phyloP scores from a whole-genome alignment of 2,797 vertebrate genomes.

The Anguilla marmorata region DNA sequence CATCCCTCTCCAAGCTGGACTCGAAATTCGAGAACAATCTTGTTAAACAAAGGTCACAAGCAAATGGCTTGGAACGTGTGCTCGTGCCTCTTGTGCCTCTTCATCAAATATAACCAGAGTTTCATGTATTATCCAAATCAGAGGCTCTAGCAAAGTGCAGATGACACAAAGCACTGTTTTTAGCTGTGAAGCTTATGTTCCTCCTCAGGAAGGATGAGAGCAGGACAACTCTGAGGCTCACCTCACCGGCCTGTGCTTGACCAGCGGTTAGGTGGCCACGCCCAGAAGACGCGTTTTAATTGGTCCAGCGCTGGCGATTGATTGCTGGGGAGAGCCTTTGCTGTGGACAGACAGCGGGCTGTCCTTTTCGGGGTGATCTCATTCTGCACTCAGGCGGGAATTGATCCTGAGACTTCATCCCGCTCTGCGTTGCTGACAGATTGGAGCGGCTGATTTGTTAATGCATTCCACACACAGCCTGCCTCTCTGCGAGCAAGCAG shows the following conservation, averaged over 20 bases:
- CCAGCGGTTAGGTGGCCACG: not conserved
- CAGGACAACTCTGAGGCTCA: not conserved
- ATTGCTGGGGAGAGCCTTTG: constrained; percentile 21
- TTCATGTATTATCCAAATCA: not conserved
- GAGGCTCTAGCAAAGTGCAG: not conserved
- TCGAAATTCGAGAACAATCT: not conserved
- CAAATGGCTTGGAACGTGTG: not conserved
- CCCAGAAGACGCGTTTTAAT: constrained; percentile 11
- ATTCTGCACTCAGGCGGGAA: constrained; percentile 45
- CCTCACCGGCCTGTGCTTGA: not conserved
- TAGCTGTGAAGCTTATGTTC: not conserved
- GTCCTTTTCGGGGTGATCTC: constrained; percentile 46
- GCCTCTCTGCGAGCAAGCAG: constrained; percentile 15
- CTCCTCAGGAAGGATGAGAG: not conserved
- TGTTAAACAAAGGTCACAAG: not conserved
- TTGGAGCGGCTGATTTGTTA: constrained; percentile 47
- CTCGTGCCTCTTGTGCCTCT: not conserved
- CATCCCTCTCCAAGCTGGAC: constrained; percentile 10
- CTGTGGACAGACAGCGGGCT: constrained; percentile 27
- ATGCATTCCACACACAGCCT: constrained; percentile 49
- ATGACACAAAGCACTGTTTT: not conserved
- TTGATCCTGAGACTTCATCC: constrained; percentile 41
- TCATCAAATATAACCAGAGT: not conserved
- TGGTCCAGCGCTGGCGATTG: not conserved
- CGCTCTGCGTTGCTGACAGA: constrained; percentile 44